Percentiles rank a stretch among this genome's conserved stretches.
phyloP scores from a whole-genome alignment of 2,113 vertebrate genomes.

The Anarrhichthys ocellatus region DNA sequence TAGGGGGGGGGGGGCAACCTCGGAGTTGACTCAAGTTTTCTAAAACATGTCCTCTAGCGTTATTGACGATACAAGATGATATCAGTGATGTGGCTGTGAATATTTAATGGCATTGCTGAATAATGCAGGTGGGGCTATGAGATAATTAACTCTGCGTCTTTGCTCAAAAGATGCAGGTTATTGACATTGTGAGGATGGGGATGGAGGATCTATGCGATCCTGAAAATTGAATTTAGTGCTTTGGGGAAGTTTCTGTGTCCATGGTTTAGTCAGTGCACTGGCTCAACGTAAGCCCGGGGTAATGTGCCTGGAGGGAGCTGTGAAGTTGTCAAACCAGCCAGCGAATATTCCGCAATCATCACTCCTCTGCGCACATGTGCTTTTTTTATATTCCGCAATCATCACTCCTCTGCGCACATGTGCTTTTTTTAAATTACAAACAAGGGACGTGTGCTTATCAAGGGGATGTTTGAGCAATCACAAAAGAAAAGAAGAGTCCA shows the following conservation, averaged over 20 bases:
- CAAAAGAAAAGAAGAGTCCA: not conserved
- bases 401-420: conserved; percentile 37
- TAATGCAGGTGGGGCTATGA: conserved; percentile 53
- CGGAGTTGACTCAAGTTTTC: conserved; percentile 59
- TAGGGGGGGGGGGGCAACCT: not conserved
- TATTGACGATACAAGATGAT: conserved; percentile 64
- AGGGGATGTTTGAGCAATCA: not conserved
- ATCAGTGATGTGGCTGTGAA: conserved; percentile 62
- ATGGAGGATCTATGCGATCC: conserved; percentile 5
- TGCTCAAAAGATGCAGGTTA: conserved; percentile 40
- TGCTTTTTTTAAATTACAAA: conserved; percentile 31
- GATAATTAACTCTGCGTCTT: conserved; percentile 53
- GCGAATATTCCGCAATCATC: conserved; percentile 49
- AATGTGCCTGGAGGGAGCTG: conserved; percentile 54
- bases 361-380: conserved; percentile 26
- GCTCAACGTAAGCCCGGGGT: conserved; percentile 51
- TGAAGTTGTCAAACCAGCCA: conserved; percentile 50
- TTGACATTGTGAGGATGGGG: conserved; percentile 7
- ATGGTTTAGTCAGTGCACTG: conserved; percentile 40
- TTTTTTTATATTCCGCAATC: conserved; percentile 35
- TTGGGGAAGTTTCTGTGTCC: conserved; percentile 48
- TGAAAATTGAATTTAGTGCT: conserved; percentile 45
- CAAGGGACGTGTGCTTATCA: conserved; percentile 4
- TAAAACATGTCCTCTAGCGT: conserved; percentile 57
- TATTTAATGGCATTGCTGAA: conserved; percentile 55